Evolutionary conservation across 2,888 invertebrate species (phyloP).

Genomic region (Chrysodeixis includens): DNA sequence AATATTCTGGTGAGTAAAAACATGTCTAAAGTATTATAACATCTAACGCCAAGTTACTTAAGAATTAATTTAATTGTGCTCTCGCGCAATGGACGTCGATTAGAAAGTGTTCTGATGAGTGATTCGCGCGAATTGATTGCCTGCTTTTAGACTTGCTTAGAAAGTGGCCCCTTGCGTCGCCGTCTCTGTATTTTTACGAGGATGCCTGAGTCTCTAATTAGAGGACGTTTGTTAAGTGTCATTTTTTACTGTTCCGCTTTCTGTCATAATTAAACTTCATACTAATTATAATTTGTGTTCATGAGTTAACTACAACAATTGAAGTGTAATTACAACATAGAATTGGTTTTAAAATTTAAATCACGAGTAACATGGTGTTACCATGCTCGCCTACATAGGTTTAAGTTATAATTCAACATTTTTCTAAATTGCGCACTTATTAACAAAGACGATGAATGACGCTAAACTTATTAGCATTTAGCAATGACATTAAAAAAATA

Average conservation of each 20-base stretch:
- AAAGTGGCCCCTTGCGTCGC: conserved; percentile 80
- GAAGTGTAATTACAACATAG: background rate
- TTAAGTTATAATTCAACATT: too few relatives aligned
- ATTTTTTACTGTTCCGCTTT: conserved; percentile 24
- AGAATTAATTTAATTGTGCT: conserved; percentile 73
- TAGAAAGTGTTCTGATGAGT: conserved; percentile 88
- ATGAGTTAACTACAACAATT: background rate
- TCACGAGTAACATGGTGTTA: too few relatives aligned
- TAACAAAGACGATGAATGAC: too few relatives aligned
- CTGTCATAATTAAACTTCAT: conserved; percentile 8
- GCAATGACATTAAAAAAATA: too few relatives aligned
- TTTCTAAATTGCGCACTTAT: too few relatives aligned
- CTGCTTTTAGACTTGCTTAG: conserved; percentile 82
- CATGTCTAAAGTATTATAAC: conserved; percentile 10
- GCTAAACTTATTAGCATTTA: too few relatives aligned
- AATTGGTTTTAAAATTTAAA: background rate
- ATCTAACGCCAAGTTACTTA: conserved; percentile 12
- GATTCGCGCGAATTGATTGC: conserved; percentile 85
- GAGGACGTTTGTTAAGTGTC: conserved; percentile 65
- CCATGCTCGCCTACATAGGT: too few relatives aligned
- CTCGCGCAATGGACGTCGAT: conserved; percentile 78
- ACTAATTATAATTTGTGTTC: conserved; percentile 11
- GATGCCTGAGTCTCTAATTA: conserved; percentile 75
- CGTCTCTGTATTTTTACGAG: conserved; percentile 78
- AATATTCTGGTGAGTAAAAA: conserved; percentile 60